Evolutionary conservation across 2,797 vertebrate species (phyloP).

Genomic region (Furcifer pardalis): DNA sequence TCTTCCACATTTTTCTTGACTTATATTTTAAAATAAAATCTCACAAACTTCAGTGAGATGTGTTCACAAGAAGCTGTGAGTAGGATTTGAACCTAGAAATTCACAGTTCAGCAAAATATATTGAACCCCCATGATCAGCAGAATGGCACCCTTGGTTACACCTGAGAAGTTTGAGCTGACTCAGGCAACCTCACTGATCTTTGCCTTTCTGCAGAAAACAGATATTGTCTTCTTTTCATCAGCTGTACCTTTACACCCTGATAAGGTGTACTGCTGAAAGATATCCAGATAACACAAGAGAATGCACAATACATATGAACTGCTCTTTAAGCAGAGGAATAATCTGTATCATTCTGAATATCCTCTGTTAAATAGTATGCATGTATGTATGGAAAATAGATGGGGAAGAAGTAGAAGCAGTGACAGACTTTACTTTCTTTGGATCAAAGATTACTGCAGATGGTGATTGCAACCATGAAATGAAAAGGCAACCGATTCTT

Average conservation of each 20-base stretch:
- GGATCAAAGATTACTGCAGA: too few species aligned
- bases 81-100: too few species aligned
- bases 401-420: too few species aligned
- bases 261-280: conserved; percentile 6
- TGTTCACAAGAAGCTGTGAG: background rate
- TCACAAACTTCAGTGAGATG: background rate
- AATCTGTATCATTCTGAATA: background rate
- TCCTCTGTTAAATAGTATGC: background rate
- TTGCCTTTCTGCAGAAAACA: background rate
- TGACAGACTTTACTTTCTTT: too few species aligned
- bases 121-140: background rate
- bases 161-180: conserved; percentile 12
- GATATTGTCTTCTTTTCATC: background rate
- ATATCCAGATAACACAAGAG: conserved; percentile 7
- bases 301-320: conserved; percentile 20
- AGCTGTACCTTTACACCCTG: background rate
- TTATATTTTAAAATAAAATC: background rate
- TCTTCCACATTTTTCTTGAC: background rate
- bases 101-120: background rate
- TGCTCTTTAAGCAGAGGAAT: background rate
- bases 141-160: background rate
- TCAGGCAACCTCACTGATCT: background rate
- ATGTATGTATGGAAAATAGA: background rate
- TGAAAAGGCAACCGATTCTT: too few species aligned
- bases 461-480: too few species aligned